Conservation (phyloP, 92 coral and sea anemone genomes). For the Hydrozoanthus gracilis region DNA sequence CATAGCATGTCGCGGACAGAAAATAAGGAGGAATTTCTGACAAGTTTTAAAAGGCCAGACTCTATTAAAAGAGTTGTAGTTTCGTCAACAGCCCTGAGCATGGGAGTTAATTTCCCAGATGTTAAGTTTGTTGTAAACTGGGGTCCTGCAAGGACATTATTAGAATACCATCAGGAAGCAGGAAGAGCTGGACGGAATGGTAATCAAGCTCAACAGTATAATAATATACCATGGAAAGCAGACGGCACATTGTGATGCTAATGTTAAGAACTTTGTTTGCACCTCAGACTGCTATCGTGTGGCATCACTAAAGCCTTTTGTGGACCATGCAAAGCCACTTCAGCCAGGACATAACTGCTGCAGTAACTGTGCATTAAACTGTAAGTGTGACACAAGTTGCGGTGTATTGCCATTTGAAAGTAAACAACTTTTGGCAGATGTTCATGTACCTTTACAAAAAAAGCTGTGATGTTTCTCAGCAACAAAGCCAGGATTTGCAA, state of each 20-base stretch:
- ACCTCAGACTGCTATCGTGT: slow-evolving; percentile 57
- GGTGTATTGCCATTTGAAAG: slow-evolving; percentile 16
- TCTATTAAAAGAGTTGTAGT: slow-evolving; percentile 38
- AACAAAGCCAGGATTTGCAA: slow-evolving; percentile 30
- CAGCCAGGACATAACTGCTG: slow-evolving; percentile 57
- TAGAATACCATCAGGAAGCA: slow-evolving; percentile 60
- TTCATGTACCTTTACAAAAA: slow-evolving; percentile 11
- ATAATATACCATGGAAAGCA: slow-evolving; percentile 63
- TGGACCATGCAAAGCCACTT: slow-evolving; percentile 30
- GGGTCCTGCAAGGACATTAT: slow-evolving; percentile 57
- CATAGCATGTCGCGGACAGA: slow-evolving; percentile 41
- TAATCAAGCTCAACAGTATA: slow-evolving; percentile 48
- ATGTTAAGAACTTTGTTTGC: slow-evolving; percentile 64
- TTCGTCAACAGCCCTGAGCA: slow-evolving; percentile 41
- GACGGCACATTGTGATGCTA: slow-evolving; percentile 59
- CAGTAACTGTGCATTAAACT: slow-evolving; percentile 42
- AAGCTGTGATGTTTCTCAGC: slow-evolving; percentile 29
- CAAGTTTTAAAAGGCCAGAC: slow-evolving; percentile 45
- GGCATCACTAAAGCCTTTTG: slow-evolving; percentile 57
- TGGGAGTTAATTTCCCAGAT: no score
- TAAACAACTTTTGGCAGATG: slow-evolving; percentile 40
- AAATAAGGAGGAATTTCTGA: slow-evolving; percentile 37
- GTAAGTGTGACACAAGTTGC: slow-evolving; percentile 46
- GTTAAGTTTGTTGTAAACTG: slow-evolving; percentile 45
- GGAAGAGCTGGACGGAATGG: slow-evolving; percentile 75